Percentiles rank a stretch among this genome's conserved stretches.
Evolutionary conservation across 2,113 vertebrate species (phyloP).

Genomic region (Ciconia stormi): DNA sequence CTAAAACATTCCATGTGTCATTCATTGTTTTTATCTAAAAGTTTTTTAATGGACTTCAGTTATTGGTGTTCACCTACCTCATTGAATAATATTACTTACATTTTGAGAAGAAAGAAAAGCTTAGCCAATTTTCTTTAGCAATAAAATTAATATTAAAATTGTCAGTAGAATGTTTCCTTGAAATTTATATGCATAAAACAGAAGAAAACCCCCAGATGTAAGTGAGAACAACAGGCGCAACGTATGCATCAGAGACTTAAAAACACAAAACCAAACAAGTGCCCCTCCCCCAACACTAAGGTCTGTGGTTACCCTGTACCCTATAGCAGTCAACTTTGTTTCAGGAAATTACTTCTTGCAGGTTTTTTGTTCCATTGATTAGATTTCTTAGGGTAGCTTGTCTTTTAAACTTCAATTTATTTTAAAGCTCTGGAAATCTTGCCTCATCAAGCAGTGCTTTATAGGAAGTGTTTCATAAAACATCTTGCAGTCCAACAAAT

Average conservation of each 20-base stretch:
- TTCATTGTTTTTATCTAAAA: background rate
- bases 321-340: background rate
- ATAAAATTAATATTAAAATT: background rate
- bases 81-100: background rate
- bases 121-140: background rate
- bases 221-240: background rate
- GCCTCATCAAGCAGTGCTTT: background rate
- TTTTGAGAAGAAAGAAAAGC: background rate
- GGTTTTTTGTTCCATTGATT: background rate
- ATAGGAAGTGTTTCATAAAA: background rate
- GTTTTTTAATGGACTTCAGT: background rate
- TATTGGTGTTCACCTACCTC: background rate
- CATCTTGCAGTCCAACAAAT: background rate
- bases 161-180: background rate
- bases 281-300: accelerated
- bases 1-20: background rate
- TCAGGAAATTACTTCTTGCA: background rate
- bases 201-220: background rate
- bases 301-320: background rate
- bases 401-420: background rate
- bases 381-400: background rate
- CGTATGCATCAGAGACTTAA: background rate
- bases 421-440: background rate
- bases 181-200: background rate
- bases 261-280: background rate